These are phyloP conservation scores for Siderastrea siderea DNA, from an alignment of 92 coral and sea anemone genomes.

Conservation along the genomic window DNA sequence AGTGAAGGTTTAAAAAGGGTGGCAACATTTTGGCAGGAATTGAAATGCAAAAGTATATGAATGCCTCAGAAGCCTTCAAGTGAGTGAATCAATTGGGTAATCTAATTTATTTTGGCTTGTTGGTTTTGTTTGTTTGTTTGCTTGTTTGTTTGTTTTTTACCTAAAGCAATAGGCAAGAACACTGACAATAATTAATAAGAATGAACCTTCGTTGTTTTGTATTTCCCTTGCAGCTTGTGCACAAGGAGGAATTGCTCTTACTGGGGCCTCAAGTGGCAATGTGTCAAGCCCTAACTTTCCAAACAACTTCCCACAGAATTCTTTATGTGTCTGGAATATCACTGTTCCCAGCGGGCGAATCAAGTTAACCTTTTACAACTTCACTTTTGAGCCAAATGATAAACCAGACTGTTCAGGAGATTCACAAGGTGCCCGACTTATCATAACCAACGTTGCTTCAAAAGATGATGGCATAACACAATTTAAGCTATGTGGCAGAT, in stretches of 20 bases:
- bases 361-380: background rate
- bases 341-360: conserved; percentile 11
- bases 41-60: too few relatives aligned
- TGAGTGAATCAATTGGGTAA: too few relatives aligned
- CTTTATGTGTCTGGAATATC: background rate
- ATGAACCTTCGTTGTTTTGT: background rate
- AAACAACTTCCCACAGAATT: background rate
- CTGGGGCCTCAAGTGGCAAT: background rate
- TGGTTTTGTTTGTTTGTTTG: too few relatives aligned
- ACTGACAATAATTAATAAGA: too few relatives aligned
- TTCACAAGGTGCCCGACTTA: background rate
- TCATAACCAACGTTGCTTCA: background rate
- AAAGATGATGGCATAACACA: background rate
- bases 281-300: background rate
- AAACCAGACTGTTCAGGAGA: background rate
- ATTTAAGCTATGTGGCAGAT: conserved; percentile 18
- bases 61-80: too few relatives aligned
- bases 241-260: background rate
- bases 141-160: too few relatives aligned
- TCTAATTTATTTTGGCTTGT: too few relatives aligned
- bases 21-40: too few relatives aligned
- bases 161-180: too few relatives aligned
- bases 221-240: background rate
- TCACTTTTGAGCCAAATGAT: background rate
- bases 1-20: too few relatives aligned